Evolutionary conservation across 2,113 vertebrate genomes (phyloP).

Genomic region (Amblyornis subalaris): DNA sequence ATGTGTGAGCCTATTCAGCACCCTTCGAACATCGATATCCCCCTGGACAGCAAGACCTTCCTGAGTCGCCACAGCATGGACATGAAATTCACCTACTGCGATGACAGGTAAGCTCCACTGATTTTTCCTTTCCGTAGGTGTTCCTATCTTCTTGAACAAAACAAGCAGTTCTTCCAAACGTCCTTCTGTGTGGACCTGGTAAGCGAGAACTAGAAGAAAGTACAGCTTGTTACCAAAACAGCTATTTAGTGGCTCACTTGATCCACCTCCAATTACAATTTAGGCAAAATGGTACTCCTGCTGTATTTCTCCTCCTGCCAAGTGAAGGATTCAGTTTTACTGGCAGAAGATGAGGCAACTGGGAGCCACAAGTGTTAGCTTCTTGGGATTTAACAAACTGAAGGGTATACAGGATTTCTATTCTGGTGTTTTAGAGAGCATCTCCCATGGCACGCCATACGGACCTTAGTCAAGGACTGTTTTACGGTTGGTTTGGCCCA

Average conservation of each 20-base stretch:
- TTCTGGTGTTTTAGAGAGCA: rapidly evolving
- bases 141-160: background rate
- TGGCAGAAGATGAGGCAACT: background rate
- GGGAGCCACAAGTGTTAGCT: background rate
- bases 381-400: background rate
- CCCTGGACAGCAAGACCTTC: slow-evolving; percentile 90
- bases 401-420: background rate
- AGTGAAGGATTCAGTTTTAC: background rate
- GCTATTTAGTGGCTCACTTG: background rate
- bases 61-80: slow-evolving; percentile 97
- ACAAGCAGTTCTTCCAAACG: background rate
- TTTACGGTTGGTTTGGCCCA: background rate
- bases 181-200: background rate
- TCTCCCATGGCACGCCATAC: background rate
- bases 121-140: background rate
- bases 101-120: slow-evolving; percentile 78
- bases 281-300: background rate
- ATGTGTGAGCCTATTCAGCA: slow-evolving; percentile 92
- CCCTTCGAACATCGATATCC: slow-evolving; percentile 90
- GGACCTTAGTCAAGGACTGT: background rate
- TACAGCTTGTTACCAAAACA: background rate
- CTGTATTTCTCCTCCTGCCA: background rate
- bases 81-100: slow-evolving; percentile 96
- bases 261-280: background rate
- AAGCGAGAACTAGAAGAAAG: background rate